Percentiles rank a stretch among this genome's conserved stretches.
phyloP scores from a whole-genome alignment of 2,113 vertebrate species.

The Heliornis fulica region DNA sequence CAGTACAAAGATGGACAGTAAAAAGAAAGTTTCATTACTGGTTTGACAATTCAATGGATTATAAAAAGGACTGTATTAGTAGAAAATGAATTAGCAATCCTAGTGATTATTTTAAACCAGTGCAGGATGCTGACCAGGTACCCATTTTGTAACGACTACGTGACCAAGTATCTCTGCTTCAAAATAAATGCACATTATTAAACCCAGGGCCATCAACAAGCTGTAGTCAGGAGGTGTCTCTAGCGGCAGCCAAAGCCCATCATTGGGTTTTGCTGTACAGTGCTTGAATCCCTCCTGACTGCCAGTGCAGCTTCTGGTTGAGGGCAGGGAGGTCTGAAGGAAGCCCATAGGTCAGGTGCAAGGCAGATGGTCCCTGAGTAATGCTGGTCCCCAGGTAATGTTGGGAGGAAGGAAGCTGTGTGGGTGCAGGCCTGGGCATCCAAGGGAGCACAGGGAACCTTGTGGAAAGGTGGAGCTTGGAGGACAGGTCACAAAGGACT shows the following conservation, averaged over 20 bases:
- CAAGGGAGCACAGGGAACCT: background rate
- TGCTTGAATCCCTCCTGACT: background rate
- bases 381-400: background rate
- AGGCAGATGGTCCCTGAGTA: accelerated
- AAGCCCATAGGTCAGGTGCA: background rate
- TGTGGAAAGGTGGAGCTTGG: background rate
- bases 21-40: background rate
- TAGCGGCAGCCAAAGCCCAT: background rate
- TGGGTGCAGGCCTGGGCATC: background rate
- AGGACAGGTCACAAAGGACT: background rate
- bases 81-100: background rate
- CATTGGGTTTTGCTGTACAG: background rate
- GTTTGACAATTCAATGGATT: background rate
- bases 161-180: background rate
- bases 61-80: background rate
- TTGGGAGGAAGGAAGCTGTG: accelerated
- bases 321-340: accelerated
- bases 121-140: background rate
- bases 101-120: background rate
- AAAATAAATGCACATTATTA: background rate
- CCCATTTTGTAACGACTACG: background rate
- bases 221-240: background rate
- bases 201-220: background rate
- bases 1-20: background rate
- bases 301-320: background rate